These are phyloP conservation scores for Orientallactaga sibirica DNA, from an alignment of 2,797 vertebrate species.

Conservation along the genomic window DNA sequence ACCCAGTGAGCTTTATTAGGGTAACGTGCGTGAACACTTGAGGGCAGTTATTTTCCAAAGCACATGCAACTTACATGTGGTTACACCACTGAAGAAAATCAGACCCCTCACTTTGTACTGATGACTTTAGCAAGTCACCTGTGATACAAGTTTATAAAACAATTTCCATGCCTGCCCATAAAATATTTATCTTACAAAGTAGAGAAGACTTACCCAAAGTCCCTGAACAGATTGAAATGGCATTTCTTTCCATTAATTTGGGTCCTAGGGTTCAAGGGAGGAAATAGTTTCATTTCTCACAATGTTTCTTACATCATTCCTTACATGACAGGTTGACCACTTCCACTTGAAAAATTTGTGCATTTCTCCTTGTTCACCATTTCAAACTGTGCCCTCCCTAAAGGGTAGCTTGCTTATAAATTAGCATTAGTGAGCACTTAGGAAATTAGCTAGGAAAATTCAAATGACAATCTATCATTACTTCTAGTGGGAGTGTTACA, in stretches of 20 bases:
- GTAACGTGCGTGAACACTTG: too few species aligned
- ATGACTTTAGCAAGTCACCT: slow-evolving; percentile 83
- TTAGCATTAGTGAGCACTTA: background rate
- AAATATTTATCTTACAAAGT: slow-evolving; percentile 47
- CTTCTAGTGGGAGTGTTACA: background rate
- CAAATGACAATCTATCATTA: background rate
- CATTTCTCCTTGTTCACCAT: background rate
- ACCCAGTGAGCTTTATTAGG: too few species aligned
- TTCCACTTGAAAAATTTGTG: background rate
- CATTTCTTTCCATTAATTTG: background rate
- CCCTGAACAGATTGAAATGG: slow-evolving; percentile 32
- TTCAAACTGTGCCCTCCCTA: background rate
- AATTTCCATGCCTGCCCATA: slow-evolving; percentile 67
- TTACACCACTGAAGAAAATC: background rate
- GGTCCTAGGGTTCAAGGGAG: background rate
- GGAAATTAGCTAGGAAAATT: background rate
- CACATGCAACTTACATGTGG: too few species aligned
- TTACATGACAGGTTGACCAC: background rate
- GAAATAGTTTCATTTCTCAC: background rate
- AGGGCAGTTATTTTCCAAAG: too few species aligned
- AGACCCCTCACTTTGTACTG: slow-evolving; percentile 81
- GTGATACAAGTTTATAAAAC: slow-evolving; percentile 78
- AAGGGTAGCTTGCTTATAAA: slow-evolving; percentile 5
- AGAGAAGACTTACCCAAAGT: slow-evolving; percentile 82
- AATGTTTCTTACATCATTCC: background rate